These are phyloP conservation scores for Pantala flavescens DNA, from an alignment of 1,140 invertebrate genomes.

Conservation along the genomic window DNA sequence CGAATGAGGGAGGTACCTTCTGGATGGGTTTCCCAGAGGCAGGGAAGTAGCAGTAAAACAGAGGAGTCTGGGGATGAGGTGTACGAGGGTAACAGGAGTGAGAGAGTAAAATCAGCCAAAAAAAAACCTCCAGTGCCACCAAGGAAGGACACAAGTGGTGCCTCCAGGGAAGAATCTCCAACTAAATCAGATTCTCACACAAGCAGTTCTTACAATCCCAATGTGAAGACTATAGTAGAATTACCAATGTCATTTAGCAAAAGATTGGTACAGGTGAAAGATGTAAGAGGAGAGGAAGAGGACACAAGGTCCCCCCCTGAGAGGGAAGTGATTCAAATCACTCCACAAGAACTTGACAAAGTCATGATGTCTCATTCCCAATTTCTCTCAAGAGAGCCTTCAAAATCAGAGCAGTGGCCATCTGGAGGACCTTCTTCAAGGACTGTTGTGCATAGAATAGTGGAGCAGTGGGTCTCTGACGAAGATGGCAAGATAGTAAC, in stretches of 20 bases:
- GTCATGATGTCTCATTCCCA: conserved; percentile 26
- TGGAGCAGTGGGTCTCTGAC: background rate
- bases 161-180: conserved; percentile 18
- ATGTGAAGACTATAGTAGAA: background rate
- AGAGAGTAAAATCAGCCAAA: conserved; percentile 11
- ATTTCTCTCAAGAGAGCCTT: background rate
- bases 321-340: conserved; percentile 24
- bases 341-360: conserved; percentile 22
- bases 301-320: background rate
- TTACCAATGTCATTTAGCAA: background rate
- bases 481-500: background rate
- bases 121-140: conserved; percentile 20
- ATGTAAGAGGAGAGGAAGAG: background rate
- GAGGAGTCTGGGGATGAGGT: background rate
- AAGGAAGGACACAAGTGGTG: conserved; percentile 16
- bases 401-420: background rate
- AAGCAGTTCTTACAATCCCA: background rate
- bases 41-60: background rate
- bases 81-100: background rate
- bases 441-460: background rate
- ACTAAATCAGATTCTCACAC: conserved; percentile 13
- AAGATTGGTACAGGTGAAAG: background rate
- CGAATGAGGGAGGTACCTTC: background rate
- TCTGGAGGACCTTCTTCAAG: background rate
- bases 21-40: background rate